A percentile compares a stretch with the other conserved stretches of the same genome.
Evolutionary conservation across 2,797 vertebrate genomes (phyloP).

Genomic region (Enteromius treurensis): DNA sequence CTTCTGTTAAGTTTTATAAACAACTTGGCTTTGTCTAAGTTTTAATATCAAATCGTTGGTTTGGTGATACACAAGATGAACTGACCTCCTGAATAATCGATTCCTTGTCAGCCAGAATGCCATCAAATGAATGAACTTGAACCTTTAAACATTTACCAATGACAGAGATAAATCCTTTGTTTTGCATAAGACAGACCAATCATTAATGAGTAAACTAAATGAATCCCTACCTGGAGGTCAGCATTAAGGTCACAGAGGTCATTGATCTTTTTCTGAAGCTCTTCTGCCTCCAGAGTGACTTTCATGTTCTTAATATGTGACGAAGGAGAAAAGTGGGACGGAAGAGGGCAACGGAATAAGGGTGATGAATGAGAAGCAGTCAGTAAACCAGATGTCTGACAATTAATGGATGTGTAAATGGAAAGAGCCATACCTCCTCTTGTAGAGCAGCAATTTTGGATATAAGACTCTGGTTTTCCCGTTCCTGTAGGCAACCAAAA

Average conservation of each 20-base stretch:
- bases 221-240: conserved; percentile 79
- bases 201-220: not conserved
- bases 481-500: conserved; percentile 75
- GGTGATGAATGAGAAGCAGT: not conserved
- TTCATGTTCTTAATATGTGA: conserved; percentile 74
- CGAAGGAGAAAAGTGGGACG: not conserved
- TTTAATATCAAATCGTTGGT: not conserved
- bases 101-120: conserved; percentile 78
- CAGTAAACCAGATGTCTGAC: not conserved
- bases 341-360: not conserved
- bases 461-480: conserved; percentile 85
- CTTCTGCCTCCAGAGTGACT: conserved; percentile 79
- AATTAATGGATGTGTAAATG: not conserved
- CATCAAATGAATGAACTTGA: conserved; percentile 80
- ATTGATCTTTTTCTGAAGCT: conserved; percentile 82
- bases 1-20: not conserved
- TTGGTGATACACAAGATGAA: conserved; percentile 7
- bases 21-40: not conserved
- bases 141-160: conserved; percentile 69
- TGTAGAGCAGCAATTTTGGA: conserved; percentile 83
- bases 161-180: not conserved
- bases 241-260: conserved; percentile 79
- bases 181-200: not conserved
- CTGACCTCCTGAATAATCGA: conserved; percentile 81
- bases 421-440: conserved; percentile 82